phyloP scores from a whole-genome alignment of 2,113 vertebrate genomes.

The Illadopsis cleaveri region DNA sequence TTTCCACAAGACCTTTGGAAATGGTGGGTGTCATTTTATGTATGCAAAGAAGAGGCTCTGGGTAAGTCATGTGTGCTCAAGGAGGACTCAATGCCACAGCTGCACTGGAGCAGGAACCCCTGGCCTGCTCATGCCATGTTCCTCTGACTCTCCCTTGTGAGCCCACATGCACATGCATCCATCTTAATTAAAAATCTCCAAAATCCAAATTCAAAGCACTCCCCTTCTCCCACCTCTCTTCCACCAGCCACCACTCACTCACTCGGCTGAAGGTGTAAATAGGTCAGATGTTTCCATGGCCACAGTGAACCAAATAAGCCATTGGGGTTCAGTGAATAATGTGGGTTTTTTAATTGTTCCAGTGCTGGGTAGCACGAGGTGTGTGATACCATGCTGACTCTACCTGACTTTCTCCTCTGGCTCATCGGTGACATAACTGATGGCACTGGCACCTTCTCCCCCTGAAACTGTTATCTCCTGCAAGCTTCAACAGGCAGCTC shows the following conservation, averaged over 20 bases:
- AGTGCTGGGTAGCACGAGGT: background rate
- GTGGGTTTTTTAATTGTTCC: background rate
- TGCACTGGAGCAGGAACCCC: background rate
- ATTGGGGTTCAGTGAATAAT: background rate
- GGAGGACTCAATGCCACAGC: rapidly evolving
- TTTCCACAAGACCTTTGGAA: background rate
- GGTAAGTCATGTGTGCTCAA: background rate
- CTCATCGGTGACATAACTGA: rapidly evolving
- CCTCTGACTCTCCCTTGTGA: background rate
- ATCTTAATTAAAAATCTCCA: background rate
- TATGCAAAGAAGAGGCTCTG: background rate
- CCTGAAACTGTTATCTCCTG: background rate
- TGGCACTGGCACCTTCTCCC: background rate
- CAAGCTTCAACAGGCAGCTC: background rate
- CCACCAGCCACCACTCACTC: background rate
- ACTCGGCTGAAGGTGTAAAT: background rate
- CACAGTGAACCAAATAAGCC: background rate
- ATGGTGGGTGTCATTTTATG: background rate
- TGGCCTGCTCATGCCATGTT: rapidly evolving
- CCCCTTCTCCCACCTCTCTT: background rate
- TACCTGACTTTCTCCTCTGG: background rate
- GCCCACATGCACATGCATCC: background rate
- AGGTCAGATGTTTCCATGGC: slow-evolving; percentile 32
- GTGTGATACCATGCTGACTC: background rate
- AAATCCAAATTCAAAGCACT: background rate